Evolutionary conservation across 2,888 invertebrate species (phyloP).

Genomic region (Acanthosepion pharaonis): DNA sequence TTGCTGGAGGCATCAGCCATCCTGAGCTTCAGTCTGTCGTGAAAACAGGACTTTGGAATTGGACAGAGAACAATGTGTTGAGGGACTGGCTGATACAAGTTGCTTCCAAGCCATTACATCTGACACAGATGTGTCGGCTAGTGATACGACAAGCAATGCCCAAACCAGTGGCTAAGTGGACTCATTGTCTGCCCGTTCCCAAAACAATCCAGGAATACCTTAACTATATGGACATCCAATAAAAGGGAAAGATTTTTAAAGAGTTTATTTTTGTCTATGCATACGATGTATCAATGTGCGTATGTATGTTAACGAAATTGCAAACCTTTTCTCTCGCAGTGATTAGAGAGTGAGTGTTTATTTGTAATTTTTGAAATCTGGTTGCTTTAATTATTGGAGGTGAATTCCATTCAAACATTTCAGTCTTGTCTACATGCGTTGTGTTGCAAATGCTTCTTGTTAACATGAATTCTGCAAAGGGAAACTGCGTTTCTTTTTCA

Average conservation of each 20-base stretch:
- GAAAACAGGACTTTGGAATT: neutral
- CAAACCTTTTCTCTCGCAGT: no score
- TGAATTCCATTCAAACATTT: neutral
- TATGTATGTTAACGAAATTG: neutral
- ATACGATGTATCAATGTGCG: neutral
- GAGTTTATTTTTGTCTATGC: neutral
- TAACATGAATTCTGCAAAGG: no score
- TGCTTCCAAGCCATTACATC: neutral
- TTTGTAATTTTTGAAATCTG: neutral
- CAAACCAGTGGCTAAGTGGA: neutral
- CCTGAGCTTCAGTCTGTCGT: slow-evolving; percentile 24
- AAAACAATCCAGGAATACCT: slow-evolving; percentile 39
- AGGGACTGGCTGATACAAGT: slow-evolving; percentile 25
- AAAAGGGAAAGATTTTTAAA: neutral
- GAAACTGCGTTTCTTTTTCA: no score
- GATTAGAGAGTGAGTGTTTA: neutral
- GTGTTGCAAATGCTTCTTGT: no score
- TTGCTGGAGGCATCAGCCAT: slow-evolving; percentile 38
- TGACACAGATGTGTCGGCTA: slow-evolving; percentile 41
- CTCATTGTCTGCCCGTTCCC: neutral
- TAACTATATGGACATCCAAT: slow-evolving; percentile 45
- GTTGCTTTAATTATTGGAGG: neutral
- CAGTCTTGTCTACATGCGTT: neutral
- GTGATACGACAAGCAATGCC: slow-evolving; percentile 35
- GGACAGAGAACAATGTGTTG: neutral